Evolutionary conservation across 2,113 vertebrate species (phyloP).

Genomic region (Heteronetta atricapilla): DNA sequence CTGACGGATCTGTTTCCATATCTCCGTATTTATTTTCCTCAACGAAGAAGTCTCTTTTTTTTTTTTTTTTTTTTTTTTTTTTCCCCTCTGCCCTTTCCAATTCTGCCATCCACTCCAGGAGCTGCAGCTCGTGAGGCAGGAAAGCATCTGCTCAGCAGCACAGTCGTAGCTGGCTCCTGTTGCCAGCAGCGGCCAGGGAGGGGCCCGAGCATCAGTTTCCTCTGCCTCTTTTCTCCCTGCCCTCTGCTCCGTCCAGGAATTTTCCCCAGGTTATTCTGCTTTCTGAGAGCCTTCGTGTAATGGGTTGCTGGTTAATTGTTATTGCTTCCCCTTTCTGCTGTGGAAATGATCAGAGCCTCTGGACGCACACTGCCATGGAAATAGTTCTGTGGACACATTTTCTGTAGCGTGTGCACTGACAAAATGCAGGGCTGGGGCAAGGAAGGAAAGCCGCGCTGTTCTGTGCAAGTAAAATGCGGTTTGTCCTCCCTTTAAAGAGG

Average conservation of each 20-base stretch:
- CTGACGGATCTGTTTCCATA: neutral
- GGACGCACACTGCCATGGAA: neutral
- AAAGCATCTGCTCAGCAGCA: neutral
- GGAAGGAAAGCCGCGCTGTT: neutral
- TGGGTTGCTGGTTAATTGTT: neutral
- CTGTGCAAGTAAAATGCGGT: neutral
- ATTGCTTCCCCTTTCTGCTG: neutral
- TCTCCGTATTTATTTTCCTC: neutral
- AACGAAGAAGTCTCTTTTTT: neutral
- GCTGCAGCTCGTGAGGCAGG: neutral
- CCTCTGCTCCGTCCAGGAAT: neutral
- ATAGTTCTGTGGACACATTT: neutral
- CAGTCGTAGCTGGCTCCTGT: neutral
- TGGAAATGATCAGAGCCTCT: neutral
- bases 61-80: neutral
- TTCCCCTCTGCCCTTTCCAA: neutral
- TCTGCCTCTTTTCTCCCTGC: conserved; percentile 17
- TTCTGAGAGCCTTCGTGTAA: neutral
- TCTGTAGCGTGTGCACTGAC: accelerated
- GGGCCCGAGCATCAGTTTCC: neutral
- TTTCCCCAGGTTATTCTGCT: neutral
- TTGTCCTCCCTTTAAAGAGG: neutral
- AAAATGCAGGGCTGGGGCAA: neutral
- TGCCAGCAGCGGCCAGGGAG: neutral
- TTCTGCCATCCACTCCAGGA: neutral